Base-by-base conservation (phyloP, 2,888 invertebrate genomes). In the Hofmannophila pseudospretella region DNA sequence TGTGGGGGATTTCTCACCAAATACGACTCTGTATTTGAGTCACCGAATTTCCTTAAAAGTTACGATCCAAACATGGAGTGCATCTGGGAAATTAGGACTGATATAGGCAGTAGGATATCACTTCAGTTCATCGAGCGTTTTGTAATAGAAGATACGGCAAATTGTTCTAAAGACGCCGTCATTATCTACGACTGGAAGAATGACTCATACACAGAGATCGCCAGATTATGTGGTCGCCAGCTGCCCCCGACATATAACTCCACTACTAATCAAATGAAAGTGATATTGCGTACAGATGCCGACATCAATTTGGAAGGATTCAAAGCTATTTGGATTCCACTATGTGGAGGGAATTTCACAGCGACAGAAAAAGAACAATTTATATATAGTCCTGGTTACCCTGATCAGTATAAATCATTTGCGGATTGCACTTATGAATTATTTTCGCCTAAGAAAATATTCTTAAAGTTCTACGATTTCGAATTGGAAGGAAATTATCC, bases 11-110 rank as follows among this genome's bases (percentile, higher is more conserved):
- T 85, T 7, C 68, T 91, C n/a, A 87, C 87, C 41, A 67, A 69
- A 13, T 67, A 57, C 30, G 61, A 65, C 11, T 80, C 73, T 31
- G 53, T 63, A 12, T 81, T 93, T 43, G 51, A 72, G 22, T 89
- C 90, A 1, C 91, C 91, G 20, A 89, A 89, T 51, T 93, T 89
- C 69, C 91, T 92, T 0, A 76, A 78, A 46, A 65, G 62, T 30
- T 96, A 96, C 69, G 88, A 88, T n/a, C 88, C 90, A 42, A 94
- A 94, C 66, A 82, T 89, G 31, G 96, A 96, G 73, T 96, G 96
- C 58, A 74, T 88, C 4, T 96, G 96, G 96, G 91, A 91, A 51
- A 89, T 96, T 36, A 69, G 76, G 22, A 86, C 90, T 0, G 77
- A 88, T 0, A 49, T 80, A 20, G 95, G 95, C 0, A 92, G 90